These are phyloP conservation scores for Heliconius ismenius DNA, from an alignment of 2,888 invertebrate species.

Conservation along the genomic window DNA sequence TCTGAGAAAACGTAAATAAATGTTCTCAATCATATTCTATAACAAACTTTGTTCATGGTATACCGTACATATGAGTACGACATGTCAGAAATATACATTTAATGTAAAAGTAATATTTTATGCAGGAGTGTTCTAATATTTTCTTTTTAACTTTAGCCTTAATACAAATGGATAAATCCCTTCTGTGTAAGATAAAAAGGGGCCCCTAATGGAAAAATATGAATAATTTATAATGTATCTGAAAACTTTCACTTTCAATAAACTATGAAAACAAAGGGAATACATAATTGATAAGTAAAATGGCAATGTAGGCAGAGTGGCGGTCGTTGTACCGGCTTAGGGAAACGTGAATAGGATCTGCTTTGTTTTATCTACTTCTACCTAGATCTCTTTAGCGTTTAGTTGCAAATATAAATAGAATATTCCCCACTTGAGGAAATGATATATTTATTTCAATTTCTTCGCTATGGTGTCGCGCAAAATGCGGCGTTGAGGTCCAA, in stretches of 20 bases:
- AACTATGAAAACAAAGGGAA: conserved; percentile 27
- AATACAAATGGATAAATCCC: conserved; percentile 38
- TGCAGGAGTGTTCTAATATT: conserved; percentile 6
- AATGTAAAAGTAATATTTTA: conserved; percentile 16
- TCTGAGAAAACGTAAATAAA: neutral
- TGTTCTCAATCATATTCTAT: neutral
- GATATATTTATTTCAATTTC: too few relatives aligned
- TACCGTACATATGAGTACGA: neutral
- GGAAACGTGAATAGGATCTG: conserved; percentile 14
- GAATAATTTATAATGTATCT: conserved; percentile 39
- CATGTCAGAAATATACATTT: neutral
- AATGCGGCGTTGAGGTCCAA: too few relatives aligned
- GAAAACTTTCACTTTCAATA: conserved; percentile 34
- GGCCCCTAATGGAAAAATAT: conserved; percentile 39
- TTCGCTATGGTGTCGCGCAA: too few relatives aligned
- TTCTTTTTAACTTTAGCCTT: conserved; percentile 27
- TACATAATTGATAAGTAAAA: conserved; percentile 29
- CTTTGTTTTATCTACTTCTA: neutral
- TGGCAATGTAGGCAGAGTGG: conserved; percentile 23
- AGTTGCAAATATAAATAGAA: neutral
- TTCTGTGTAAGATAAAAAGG: conserved; percentile 35
- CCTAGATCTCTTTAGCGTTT: neutral
- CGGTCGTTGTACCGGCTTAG: conserved; percentile 29
- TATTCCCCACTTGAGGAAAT: too few relatives aligned
- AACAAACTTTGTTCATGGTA: neutral